Conservation (phyloP, 2,113 vertebrate species). For the Actinemys pallida region DNA sequence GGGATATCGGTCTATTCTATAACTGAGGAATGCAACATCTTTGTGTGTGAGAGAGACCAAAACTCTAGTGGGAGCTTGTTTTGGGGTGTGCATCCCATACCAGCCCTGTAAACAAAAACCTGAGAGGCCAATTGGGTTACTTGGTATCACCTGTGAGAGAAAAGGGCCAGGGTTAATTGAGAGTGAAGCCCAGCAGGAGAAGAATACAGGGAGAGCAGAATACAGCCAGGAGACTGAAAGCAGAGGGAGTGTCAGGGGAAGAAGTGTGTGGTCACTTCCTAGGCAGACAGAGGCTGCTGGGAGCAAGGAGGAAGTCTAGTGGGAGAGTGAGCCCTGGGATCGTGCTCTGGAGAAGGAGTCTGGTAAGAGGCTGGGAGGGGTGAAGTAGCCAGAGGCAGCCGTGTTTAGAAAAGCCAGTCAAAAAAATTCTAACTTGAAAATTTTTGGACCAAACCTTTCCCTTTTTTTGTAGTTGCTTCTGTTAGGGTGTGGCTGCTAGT, state of each 20-base stretch:
- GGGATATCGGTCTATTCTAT: not conserved
- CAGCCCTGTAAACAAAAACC: not conserved
- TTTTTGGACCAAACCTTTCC: not conserved
- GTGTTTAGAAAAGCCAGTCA: not conserved
- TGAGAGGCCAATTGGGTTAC: not conserved
- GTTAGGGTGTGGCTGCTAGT: not conserved
- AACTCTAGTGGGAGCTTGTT: not conserved
- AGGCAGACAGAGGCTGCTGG: not conserved
- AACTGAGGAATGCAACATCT: not conserved
- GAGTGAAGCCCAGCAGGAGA: not conserved
- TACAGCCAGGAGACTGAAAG: not conserved
- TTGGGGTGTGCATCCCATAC: not conserved
- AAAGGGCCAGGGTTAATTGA: not conserved
- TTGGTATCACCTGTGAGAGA: not conserved
- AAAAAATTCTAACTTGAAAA: too few species aligned
- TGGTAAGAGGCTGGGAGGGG: not conserved
- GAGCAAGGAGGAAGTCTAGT: not conserved
- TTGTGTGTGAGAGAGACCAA: not conserved
- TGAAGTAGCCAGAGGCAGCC: not conserved
- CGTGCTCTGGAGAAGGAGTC: not conserved
- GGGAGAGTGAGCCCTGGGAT: not conserved
- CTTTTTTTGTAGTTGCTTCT: not conserved
- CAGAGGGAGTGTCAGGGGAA: not conserved
- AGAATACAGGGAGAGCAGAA: not conserved
- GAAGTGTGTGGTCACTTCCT: not conserved